Conservation (phyloP, 2,888 invertebrate genomes). For the Hartigia nigra region DNA sequence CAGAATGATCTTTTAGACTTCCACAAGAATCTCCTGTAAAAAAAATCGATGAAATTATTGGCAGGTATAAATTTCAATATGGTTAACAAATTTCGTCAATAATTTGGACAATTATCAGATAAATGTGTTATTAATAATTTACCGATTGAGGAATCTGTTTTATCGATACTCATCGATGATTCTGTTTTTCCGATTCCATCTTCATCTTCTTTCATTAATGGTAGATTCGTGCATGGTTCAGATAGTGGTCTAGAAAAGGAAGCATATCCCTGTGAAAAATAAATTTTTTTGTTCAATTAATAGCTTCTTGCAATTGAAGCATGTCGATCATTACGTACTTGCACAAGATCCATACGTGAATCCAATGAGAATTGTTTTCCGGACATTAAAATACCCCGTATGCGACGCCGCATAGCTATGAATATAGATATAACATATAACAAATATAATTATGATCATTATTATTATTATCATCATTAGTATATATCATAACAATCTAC, state of each 20-base stretch:
- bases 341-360: conserved; percentile 90
- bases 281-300: not conserved
- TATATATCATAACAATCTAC: conserved; percentile 63
- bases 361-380: conserved; percentile 93
- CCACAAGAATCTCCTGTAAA: conserved; percentile 21
- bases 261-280: conserved; percentile 53
- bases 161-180: conserved; percentile 47
- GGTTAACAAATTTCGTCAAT: not conserved
- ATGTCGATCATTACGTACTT: conserved; percentile 61
- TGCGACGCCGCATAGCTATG: conserved; percentile 84
- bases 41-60: not conserved
- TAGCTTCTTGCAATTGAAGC: not conserved
- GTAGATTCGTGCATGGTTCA: conserved; percentile 64
- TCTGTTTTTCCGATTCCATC: conserved; percentile 48
- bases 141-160: conserved; percentile 47
- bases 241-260: conserved; percentile 52
- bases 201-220: conserved; percentile 70
- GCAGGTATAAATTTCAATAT: not conserved
- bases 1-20: conserved; percentile 33
- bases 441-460: conserved; percentile 1
- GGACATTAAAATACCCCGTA: conserved; percentile 88
- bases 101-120: not conserved
- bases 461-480: not conserved
- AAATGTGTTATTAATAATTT: conserved; percentile 18
- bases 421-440: conserved; percentile 42